A percentile compares a stretch with the other conserved stretches of the same genome.
These are phyloP conservation scores for Schizotus pectinicornis DNA, from an alignment of 2,888 invertebrate species.

Conservation along the genomic window DNA sequence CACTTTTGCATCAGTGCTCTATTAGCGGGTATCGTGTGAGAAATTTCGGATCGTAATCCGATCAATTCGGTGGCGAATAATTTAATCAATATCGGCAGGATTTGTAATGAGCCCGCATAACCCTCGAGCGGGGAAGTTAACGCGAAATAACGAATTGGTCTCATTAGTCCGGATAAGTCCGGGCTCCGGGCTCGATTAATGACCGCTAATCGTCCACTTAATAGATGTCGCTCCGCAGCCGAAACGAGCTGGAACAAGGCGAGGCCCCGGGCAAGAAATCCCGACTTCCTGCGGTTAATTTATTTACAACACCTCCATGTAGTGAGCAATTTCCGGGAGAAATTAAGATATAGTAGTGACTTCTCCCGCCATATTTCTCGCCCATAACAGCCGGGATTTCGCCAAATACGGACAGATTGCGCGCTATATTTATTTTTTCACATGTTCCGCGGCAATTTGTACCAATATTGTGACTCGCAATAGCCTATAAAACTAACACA, in stretches of 20 bases:
- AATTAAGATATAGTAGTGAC: conserved; percentile 29
- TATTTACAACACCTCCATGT: conserved; percentile 19
- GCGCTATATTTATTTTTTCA: conserved; percentile 54
- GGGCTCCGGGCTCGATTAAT: conserved; percentile 34
- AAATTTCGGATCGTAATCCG: background rate
- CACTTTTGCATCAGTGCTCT: conserved; percentile 3
- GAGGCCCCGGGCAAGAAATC: background rate
- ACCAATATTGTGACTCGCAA: conserved; percentile 52
- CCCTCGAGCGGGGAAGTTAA: conserved; percentile 12
- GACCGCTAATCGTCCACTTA: conserved; percentile 38
- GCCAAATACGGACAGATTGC: conserved; percentile 54
- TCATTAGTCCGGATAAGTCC: conserved; percentile 33
- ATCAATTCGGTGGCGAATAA: conserved; percentile 13
- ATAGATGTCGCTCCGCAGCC: conserved; percentile 32
- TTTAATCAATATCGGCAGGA: conserved; percentile 29
- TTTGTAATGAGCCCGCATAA: conserved; percentile 28
- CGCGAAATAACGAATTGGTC: conserved; percentile 28
- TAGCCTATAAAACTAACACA: conserved; percentile 51
- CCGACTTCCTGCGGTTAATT: conserved; percentile 7
- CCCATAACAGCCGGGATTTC: conserved; percentile 48
- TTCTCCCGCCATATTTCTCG: conserved; percentile 32
- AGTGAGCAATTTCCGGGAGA: conserved; percentile 16
- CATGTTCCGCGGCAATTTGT: conserved; percentile 53
- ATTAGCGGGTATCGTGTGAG: background rate
- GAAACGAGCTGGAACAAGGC: background rate